A percentile compares a stretch with the other conserved stretches of the same genome.
Evolutionary conservation across 2,888 invertebrate genomes (phyloP).

Genomic region (Zonitis immaculata): DNA sequence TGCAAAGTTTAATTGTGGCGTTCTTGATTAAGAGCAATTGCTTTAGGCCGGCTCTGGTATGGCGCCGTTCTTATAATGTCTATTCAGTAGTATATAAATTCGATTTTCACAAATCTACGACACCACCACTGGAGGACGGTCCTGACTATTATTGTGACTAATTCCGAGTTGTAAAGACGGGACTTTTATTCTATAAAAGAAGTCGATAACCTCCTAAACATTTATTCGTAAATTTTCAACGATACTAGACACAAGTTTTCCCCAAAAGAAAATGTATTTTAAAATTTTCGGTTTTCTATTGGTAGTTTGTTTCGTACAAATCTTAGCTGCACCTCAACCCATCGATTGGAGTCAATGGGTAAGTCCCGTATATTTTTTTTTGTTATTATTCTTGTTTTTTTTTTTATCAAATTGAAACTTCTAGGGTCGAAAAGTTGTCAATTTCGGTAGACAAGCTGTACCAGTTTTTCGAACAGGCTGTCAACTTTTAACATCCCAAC

Average conservation of each 20-base stretch:
- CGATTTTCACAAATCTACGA: no score
- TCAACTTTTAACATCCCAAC: constrained; percentile 11
- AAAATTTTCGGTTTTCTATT: background rate
- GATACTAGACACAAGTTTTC: background rate
- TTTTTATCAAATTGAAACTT: constrained; percentile 8
- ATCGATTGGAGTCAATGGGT: constrained; percentile 10
- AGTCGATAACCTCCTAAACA: background rate
- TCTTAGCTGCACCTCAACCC: background rate
- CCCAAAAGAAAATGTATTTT: background rate
- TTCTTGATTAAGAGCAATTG: no score
- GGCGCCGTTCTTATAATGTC: no score
- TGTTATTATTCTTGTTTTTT: background rate
- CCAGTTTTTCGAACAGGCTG: constrained; percentile 20
- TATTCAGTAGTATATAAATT: no score
- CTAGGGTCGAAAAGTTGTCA: constrained; percentile 15
- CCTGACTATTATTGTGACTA: no score
- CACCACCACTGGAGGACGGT: no score
- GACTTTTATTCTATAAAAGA: no score
- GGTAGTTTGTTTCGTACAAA: background rate
- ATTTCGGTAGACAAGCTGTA: constrained; percentile 20
- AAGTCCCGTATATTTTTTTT: constrained; percentile 2
- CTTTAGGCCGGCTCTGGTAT: no score
- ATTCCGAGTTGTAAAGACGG: no score
- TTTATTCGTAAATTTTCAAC: background rate
- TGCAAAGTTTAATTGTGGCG: no score